Evolutionary conservation across 2,797 vertebrate genomes (phyloP), one percentile per base, ranked within the genome.

Genomic region (Eulemur rubriventer): DNA sequence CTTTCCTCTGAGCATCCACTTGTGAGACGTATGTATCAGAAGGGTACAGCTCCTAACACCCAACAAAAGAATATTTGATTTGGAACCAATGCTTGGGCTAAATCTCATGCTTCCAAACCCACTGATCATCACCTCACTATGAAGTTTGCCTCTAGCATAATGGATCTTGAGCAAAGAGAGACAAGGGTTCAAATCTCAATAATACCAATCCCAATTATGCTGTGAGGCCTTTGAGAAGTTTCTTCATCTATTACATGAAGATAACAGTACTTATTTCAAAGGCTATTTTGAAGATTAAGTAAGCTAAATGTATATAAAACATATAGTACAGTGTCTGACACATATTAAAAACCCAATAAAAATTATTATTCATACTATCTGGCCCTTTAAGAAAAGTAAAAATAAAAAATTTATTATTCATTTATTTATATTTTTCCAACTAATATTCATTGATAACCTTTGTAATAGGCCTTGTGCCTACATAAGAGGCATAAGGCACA

Each of bases 41-140:
- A 28, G 11, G 81, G 24, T 59, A 59, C 2, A 61, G 26, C 10
- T 90, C 63, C 82, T 91, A 69, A 28, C n/a, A 46, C 5, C 72
- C n/a, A 88, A 22, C 48, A 43, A 83, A 95, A 94, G 65, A 89
- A 41, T 46, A 92, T 70, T 33, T 92, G 73, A 93, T 63, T 89
- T 95, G 48, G 48, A 95, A 93, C 69, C 69, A 90, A 55, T 48
- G 65, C 7, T 83, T 70, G 38, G 22, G 30, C 52, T 91, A 61
- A 89, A 81, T 75, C 72, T 94, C 63, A 81, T 81, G 22, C 24
- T 85, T 89, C 59, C 76, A 93, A 72, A 73, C 33, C 57, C 69
- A 92, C 1, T 92, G 55, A 57, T 48, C 16, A 43, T 63, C 26
- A 86, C 7, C 63, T 89, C 46, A 97, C 46, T 82, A 81, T 26